phyloP scores from a whole-genome alignment of 2,113 vertebrate species.

The Megaptera novaeangliae region DNA sequence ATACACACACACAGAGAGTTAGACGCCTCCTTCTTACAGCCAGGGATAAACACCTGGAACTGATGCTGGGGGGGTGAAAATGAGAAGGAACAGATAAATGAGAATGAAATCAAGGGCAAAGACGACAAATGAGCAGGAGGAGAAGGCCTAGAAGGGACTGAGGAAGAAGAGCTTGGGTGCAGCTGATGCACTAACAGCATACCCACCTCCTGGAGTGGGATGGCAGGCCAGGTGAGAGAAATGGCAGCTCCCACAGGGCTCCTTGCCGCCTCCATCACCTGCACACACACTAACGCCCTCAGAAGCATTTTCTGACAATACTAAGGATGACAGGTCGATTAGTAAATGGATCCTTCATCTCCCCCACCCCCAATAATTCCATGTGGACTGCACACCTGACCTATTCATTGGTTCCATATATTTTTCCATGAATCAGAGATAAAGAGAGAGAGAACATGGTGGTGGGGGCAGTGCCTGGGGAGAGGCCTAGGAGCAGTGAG shows the following conservation, averaged over 20 bases:
- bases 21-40: not conserved
- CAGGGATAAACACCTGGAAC: not conserved
- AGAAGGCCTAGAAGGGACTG: not conserved
- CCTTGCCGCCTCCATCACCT: not conserved
- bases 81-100: not conserved
- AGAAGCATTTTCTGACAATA: slow-evolving; percentile 42
- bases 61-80: not conserved
- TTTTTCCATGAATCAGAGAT: not conserved
- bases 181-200: not conserved
- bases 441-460: not conserved
- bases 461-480: not conserved
- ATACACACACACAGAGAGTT: not conserved
- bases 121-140: slow-evolving; percentile 17
- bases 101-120: slow-evolving; percentile 45
- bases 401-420: not conserved
- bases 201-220: not conserved
- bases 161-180: not conserved
- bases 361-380: not conserved
- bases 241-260: slow-evolving; percentile 19
- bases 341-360: not conserved
- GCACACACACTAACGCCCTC: not conserved
- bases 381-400: not conserved
- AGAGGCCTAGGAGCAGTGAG: not conserved
- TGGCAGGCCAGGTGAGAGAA: not conserved
- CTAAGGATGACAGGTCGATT: slow-evolving; percentile 7